These are phyloP conservation scores for Drosophila nebulosa DNA, from an alignment of 1,140 invertebrate species.

Conservation along the genomic window DNA sequence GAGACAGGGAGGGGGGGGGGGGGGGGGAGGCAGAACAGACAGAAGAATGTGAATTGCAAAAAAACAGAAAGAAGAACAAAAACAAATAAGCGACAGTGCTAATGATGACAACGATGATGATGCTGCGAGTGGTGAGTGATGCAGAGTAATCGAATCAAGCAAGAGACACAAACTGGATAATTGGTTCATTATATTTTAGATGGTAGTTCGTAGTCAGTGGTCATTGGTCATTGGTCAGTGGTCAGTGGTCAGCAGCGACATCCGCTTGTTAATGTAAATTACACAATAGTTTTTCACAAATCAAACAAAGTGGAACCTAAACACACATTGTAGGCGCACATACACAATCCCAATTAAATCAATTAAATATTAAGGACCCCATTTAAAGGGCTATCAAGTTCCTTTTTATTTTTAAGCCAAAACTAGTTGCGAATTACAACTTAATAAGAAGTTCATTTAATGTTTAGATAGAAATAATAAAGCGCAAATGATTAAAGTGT, in stretches of 20 bases:
- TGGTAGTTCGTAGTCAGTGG: background rate
- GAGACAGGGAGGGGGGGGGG: background rate
- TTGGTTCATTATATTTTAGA: conserved; percentile 70
- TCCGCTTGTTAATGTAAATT: conserved; percentile 78
- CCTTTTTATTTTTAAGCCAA: too few species aligned
- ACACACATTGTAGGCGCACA: background rate
- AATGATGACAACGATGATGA: conserved; percentile 7
- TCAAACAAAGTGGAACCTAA: conserved; percentile 14
- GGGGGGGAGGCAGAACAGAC: conserved; percentile 8
- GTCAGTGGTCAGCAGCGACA: conserved; percentile 67
- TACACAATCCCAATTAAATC: too few species aligned
- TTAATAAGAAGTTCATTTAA: too few species aligned
- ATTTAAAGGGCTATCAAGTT: too few species aligned
- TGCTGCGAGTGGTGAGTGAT: conserved; percentile 11
- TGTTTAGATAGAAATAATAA: too few species aligned
- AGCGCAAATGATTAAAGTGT: too few species aligned
- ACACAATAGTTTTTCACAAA: conserved; percentile 70
- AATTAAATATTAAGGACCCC: too few species aligned
- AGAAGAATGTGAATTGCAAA: conserved; percentile 25
- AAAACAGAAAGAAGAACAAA: background rate
- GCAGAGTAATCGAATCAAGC: conserved; percentile 70
- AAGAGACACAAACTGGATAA: conserved; percentile 71
- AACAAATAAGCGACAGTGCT: conserved; percentile 4
- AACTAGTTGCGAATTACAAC: background rate
- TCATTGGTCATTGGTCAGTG: conserved; percentile 46